Conservation (phyloP, 2,888 invertebrate genomes). For the Antheraea assamensis region DNA sequence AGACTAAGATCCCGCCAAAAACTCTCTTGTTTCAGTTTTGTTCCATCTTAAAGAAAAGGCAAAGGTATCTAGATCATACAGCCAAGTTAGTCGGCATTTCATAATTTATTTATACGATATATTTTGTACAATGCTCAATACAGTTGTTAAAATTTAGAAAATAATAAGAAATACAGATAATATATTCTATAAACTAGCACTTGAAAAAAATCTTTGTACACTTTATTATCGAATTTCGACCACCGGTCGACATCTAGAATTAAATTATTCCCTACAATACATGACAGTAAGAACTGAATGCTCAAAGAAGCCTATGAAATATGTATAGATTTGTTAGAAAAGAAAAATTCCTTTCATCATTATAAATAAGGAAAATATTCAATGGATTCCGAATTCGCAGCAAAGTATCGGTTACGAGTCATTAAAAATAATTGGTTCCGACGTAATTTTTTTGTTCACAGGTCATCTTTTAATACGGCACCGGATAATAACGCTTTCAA, state of each 20-base stretch:
- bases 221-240: no score
- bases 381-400: conserved; percentile 7
- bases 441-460: conserved; percentile 44
- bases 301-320: not conserved
- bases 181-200: no score
- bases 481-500: not conserved
- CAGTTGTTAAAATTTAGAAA: no score
- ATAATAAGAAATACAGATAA: no score
- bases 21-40: no score
- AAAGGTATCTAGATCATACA: no score
- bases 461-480: conserved; percentile 29
- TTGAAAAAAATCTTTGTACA: no score
- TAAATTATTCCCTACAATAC: not conserved
- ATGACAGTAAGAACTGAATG: not conserved
- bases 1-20: no score
- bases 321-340: not conserved
- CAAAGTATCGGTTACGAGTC: conserved; percentile 44
- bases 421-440: conserved; percentile 62
- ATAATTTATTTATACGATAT: no score
- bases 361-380: conserved; percentile 16
- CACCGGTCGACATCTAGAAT: not conserved
- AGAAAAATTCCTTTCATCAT: not conserved
- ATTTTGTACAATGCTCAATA: no score
- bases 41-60: no score
- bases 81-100: no score